Conservation (phyloP, 2,888 invertebrate genomes). For the Caenorhabditis sp. region DNA sequence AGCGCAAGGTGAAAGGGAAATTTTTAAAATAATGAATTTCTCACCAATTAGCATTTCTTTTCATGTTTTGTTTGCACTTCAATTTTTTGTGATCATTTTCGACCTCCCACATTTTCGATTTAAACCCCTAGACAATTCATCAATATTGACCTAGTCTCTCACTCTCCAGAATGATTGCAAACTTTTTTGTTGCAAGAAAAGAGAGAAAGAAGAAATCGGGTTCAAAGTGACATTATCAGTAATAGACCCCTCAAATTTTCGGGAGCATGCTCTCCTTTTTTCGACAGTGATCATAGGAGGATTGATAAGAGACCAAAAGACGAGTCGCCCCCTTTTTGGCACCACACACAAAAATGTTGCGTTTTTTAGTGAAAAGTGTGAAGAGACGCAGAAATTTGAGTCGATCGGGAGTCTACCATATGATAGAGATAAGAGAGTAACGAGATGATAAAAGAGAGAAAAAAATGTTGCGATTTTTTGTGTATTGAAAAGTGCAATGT, state of each 20-base stretch:
- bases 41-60: too few relatives aligned
- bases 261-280: background rate
- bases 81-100: background rate
- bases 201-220: background rate
- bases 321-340: background rate
- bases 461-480: conserved; percentile 7
- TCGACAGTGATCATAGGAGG: background rate
- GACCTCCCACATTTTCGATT: too few relatives aligned
- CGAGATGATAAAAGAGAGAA: background rate
- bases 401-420: background rate
- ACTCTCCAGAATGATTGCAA: background rate
- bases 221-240: background rate
- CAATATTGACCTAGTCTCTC: background rate
- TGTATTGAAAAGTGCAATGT: background rate
- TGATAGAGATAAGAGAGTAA: background rate
- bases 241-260: background rate
- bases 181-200: background rate
- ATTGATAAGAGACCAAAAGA: background rate
- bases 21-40: background rate
- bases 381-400: too few relatives aligned
- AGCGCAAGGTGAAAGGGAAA: background rate
- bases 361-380: background rate
- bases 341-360: background rate
- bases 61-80: background rate
- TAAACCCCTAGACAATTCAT: background rate